phyloP scores from a whole-genome alignment of 2,888 invertebrate genomes.

The Masnerella sp. region DNA sequence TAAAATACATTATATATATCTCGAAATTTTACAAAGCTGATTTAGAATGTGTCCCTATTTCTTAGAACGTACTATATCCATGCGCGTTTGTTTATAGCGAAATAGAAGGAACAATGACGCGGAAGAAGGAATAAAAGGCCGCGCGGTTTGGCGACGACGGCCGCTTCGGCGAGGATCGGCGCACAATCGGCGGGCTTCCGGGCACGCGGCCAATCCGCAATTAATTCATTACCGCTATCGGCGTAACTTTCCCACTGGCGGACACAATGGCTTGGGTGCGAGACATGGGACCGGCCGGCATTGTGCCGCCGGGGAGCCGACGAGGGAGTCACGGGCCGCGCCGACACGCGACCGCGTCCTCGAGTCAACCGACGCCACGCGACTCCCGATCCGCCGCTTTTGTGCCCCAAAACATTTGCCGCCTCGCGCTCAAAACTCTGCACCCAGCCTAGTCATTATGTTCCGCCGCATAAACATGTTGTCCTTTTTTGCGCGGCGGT shows the following conservation, averaged over 20 bases:
- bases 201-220: constrained; percentile 73
- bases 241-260: constrained; percentile 48
- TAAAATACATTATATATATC: too few species aligned
- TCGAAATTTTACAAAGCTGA: too few species aligned
- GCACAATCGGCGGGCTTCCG: constrained; percentile 71
- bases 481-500: neutral
- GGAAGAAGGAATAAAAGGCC: too few species aligned
- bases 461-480: constrained; percentile 30
- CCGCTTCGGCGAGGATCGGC: constrained; percentile 52
- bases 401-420: constrained; percentile 62
- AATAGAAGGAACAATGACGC: too few species aligned
- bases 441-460: constrained; percentile 37
- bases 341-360: constrained; percentile 70
- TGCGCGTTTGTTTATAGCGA: too few species aligned
- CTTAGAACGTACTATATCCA: too few species aligned
- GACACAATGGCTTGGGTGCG: constrained; percentile 38
- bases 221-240: constrained; percentile 75
- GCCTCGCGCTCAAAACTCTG: constrained; percentile 48
- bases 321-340: constrained; percentile 46
- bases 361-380: constrained; percentile 72
- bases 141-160: constrained; percentile 4
- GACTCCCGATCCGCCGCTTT: constrained; percentile 74
- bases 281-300: constrained; percentile 6
- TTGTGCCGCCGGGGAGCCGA: constrained; percentile 43
- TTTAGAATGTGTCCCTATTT: too few species aligned